These are phyloP conservation scores for Hydrolagus affinis DNA, from an alignment of 2,113 vertebrate genomes.

Conservation along the genomic window DNA sequence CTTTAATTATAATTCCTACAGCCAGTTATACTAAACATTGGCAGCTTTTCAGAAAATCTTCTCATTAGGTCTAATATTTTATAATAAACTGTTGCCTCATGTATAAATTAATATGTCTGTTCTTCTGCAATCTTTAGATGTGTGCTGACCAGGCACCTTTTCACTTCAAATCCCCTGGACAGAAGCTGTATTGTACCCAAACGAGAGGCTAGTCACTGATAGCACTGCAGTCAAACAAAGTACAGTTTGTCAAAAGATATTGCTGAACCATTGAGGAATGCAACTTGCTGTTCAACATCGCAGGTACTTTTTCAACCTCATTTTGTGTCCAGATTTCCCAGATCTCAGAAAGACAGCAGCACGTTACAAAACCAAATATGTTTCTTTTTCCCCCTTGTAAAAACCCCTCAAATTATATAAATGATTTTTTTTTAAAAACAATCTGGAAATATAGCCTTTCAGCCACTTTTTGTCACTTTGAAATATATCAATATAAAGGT, in stretches of 20 bases:
- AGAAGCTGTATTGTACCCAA: slow-evolving; percentile 18
- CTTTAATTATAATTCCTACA: too few relatives aligned
- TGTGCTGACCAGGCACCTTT: slow-evolving; percentile 16
- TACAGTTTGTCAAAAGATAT: slow-evolving; percentile 14
- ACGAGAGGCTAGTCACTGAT: slow-evolving; percentile 12
- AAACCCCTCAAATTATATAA: neutral
- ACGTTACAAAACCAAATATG: neutral
- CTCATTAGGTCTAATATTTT: neutral
- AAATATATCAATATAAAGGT: too few relatives aligned
- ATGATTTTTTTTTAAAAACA: too few relatives aligned
- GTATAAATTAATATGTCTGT: slow-evolving; percentile 8
- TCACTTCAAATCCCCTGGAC: neutral
- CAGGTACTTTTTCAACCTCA: slow-evolving; percentile 10
- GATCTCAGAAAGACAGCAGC: neutral
- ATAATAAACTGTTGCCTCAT: neutral
- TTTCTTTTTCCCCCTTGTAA: neutral
- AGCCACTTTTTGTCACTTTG: too few relatives aligned
- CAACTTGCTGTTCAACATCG: neutral
- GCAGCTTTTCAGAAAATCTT: neutral
- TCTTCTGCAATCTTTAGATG: neutral
- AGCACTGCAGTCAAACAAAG: slow-evolving; percentile 15
- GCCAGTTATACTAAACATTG: too few relatives aligned
- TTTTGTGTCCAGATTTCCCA: neutral
- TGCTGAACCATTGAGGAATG: slow-evolving; percentile 16
- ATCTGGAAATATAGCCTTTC: too few relatives aligned